Percentiles rank a stretch among this genome's conserved stretches.
These are phyloP conservation scores for Chloroceryle amazona DNA, from an alignment of 2,797 vertebrate genomes.

Conservation along the genomic window DNA sequence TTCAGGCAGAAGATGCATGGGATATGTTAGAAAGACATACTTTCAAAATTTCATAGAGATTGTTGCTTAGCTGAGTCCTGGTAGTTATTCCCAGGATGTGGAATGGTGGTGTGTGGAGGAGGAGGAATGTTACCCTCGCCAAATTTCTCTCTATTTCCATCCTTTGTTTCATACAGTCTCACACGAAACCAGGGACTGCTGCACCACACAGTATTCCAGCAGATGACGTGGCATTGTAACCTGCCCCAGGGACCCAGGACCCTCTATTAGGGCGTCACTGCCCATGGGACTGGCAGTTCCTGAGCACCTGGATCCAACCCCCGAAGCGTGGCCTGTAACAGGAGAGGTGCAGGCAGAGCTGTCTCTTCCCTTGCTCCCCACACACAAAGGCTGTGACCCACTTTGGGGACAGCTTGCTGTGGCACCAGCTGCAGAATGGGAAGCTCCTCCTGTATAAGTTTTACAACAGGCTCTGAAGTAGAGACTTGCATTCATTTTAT, in stretches of 20 bases:
- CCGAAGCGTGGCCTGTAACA: not conserved
- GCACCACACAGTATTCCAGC: not conserved
- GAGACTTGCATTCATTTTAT: not conserved
- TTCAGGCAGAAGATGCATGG: not conserved
- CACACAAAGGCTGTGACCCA: rapidly evolving
- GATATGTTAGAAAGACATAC: not conserved
- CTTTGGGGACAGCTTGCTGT: not conserved
- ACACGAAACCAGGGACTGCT: not conserved
- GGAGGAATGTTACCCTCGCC: not conserved
- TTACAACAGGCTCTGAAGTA: not conserved
- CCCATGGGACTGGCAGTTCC: not conserved
- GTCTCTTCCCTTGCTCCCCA: not conserved
- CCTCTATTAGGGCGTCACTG: not conserved
- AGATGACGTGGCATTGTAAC: not conserved
- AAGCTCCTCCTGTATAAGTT: not conserved
- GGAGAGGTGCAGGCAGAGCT: not conserved
- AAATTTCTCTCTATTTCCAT: not conserved
- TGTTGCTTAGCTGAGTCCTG: not conserved
- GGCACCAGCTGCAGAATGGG: rapidly evolving
- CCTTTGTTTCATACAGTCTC: not conserved
- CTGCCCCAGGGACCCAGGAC: not conserved
- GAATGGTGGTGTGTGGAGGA: not conserved
- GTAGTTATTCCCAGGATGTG: not conserved
- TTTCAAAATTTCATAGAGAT: not conserved
- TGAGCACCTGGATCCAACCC: not conserved